Evolutionary conservation across 2,797 vertebrate genomes (phyloP).

Genomic region (Cirrhinus mrigala): DNA sequence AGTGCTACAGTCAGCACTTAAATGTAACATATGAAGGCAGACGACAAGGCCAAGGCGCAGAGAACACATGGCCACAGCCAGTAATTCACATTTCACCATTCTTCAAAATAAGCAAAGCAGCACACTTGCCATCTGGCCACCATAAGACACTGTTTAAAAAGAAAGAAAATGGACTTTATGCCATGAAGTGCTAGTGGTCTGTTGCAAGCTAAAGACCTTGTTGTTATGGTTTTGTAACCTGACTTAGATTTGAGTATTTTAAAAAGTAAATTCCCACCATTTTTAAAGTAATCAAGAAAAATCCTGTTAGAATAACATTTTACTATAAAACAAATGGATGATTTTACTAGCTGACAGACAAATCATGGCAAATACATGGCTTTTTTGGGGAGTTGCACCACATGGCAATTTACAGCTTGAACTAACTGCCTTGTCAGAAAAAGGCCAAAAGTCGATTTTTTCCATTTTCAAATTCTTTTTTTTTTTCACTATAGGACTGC

Average conservation of each 20-base stretch:
- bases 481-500: no score
- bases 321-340: not conserved
- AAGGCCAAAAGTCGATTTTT: no score
- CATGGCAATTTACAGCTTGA: not conserved
- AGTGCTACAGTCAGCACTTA: slow-evolving; percentile 29
- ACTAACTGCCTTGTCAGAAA: not conserved
- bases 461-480: no score
- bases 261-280: not conserved
- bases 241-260: slow-evolving; percentile 44
- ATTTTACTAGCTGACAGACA: slow-evolving; percentile 16
- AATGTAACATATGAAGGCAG: slow-evolving; percentile 19
- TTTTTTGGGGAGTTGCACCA: not conserved
- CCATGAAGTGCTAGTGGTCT: slow-evolving; percentile 37
- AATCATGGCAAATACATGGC: not conserved
- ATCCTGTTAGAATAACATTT: slow-evolving; percentile 1
- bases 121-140: slow-evolving; percentile 64
- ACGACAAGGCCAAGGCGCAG: slow-evolving; percentile 10
- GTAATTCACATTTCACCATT: slow-evolving; percentile 59
- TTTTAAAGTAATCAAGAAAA: not conserved
- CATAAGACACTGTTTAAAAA: slow-evolving; percentile 52
- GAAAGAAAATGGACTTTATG: slow-evolving; percentile 49
- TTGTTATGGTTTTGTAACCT: slow-evolving; percentile 55
- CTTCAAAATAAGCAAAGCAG: slow-evolving; percentile 63
- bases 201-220: slow-evolving; percentile 42
- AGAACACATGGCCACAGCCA: slow-evolving; percentile 42